phyloP scores from a whole-genome alignment of 1,140 invertebrate species.

The Aricia agestis region DNA sequence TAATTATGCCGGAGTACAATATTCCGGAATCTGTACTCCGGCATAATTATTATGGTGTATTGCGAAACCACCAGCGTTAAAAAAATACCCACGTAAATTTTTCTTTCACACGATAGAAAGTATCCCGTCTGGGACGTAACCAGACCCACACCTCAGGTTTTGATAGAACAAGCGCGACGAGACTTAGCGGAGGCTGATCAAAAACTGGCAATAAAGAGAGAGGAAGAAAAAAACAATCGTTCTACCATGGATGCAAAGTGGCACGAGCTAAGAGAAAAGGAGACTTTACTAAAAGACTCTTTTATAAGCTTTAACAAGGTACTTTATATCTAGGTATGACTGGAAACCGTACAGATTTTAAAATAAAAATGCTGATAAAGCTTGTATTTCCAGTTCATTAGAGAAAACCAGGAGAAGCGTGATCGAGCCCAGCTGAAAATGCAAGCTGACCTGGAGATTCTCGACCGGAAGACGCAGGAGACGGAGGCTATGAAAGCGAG shows the following conservation, averaged over 20 bases:
- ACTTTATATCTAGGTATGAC: not conserved
- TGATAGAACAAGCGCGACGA: slow-evolving; percentile 69
- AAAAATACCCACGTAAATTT: not conserved
- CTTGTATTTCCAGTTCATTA: slow-evolving; percentile 62
- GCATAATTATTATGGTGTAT: too few species aligned
- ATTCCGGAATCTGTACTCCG: too few species aligned
- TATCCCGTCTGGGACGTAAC: slow-evolving; percentile 78
- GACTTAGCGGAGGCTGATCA: slow-evolving; percentile 71
- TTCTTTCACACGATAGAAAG: slow-evolving; percentile 51
- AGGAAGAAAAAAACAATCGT: slow-evolving; percentile 57
- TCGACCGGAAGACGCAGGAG: slow-evolving; percentile 55
- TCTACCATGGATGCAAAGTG: slow-evolving; percentile 71
- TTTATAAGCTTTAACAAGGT: slow-evolving; percentile 78
- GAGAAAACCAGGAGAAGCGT: slow-evolving; percentile 78
- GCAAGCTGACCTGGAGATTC: slow-evolving; percentile 66
- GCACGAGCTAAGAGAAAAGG: slow-evolving; percentile 71
- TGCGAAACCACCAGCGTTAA: not conserved
- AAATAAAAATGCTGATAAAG: not conserved
- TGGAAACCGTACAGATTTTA: not conserved
- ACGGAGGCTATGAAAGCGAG: slow-evolving; percentile 62
- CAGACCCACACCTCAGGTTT: slow-evolving; percentile 71
- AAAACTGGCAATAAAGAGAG: slow-evolving; percentile 61
- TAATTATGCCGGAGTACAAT: too few species aligned
- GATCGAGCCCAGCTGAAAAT: slow-evolving; percentile 76
- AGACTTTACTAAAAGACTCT: slow-evolving; percentile 71